Conservation (phyloP, 2,888 invertebrate genomes). For the Scaptomyza cyrtandrae region DNA sequence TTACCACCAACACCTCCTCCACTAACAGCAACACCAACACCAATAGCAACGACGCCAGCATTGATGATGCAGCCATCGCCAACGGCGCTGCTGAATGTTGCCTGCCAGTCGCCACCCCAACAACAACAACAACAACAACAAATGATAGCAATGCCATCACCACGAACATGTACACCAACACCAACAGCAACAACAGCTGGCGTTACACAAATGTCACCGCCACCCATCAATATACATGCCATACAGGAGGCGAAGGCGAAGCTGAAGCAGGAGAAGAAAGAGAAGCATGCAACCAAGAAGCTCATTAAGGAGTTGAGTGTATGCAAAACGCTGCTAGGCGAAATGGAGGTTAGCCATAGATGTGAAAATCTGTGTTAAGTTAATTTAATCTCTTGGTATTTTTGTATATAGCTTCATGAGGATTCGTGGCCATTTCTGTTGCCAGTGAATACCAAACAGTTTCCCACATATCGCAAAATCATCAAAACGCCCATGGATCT, state of each 20-base stretch:
- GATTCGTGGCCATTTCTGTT: slow-evolving; percentile 98
- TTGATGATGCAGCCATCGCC: slow-evolving; percentile 61
- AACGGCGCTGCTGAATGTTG: slow-evolving; percentile 57
- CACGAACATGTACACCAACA: slow-evolving; percentile 79
- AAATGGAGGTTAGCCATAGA: slow-evolving; percentile 88
- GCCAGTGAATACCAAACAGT: slow-evolving; percentile 98
- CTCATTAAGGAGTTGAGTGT: slow-evolving; percentile 90
- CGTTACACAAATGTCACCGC: slow-evolving; percentile 73
- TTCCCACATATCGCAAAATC: slow-evolving; percentile 98
- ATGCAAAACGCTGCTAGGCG: slow-evolving; percentile 92
- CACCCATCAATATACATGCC: slow-evolving; percentile 80
- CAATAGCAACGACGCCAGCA: slow-evolving; percentile 49
- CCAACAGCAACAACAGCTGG: slow-evolving; percentile 39
- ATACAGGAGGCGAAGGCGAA: slow-evolving; percentile 84
- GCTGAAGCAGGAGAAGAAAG: slow-evolving; percentile 84
- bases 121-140: no score
- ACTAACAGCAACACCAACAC: slow-evolving; percentile 21
- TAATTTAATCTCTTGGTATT: neutral
- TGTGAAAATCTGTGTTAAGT: no score
- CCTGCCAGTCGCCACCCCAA: slow-evolving; percentile 70
- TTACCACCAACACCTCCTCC: slow-evolving; percentile 54
- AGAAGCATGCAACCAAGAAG: slow-evolving; percentile 87
- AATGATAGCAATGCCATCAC: slow-evolving; percentile 74
- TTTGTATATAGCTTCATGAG: slow-evolving; percentile 87
- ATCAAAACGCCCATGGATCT: slow-evolving; percentile 99